A percentile compares a stretch with the other conserved stretches of the same genome.
Evolutionary conservation across 2,113 vertebrate species (phyloP).

Genomic region (Microtus pennsylvanicus): DNA sequence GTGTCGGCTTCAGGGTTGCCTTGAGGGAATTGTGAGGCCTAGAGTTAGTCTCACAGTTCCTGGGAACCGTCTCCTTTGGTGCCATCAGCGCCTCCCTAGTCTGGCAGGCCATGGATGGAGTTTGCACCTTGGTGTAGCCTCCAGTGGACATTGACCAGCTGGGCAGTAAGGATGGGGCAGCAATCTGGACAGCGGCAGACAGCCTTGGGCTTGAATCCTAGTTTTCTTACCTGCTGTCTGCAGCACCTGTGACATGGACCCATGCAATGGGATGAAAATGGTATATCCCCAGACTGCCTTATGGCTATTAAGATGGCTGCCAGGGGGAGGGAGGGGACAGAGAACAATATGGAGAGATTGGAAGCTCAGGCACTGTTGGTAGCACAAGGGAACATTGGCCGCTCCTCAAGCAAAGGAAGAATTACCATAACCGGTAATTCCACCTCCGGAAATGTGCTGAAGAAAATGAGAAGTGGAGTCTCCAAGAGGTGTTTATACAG

Average conservation of each 20-base stretch:
- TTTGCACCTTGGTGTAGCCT: not conserved
- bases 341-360: not conserved
- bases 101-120: not conserved
- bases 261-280: not conserved
- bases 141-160: accelerated
- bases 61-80: not conserved
- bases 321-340: not conserved
- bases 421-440: not conserved
- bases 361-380: not conserved
- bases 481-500: not conserved
- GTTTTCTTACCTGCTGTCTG: not conserved
- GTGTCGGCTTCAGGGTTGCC: not conserved
- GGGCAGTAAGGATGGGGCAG: not conserved
- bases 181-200: not conserved
- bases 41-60: not conserved
- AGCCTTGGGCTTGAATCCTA: not conserved
- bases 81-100: not conserved
- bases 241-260: not conserved
- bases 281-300: not conserved
- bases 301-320: not conserved
- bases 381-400: not conserved
- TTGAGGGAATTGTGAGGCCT: not conserved
- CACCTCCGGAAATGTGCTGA: not conserved
- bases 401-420: not conserved
- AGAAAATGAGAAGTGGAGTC: not conserved